Percentiles rank a stretch among this genome's conserved stretches.
Conservation (phyloP, 2,888 invertebrate genomes). For the Drosophila recens region DNA sequence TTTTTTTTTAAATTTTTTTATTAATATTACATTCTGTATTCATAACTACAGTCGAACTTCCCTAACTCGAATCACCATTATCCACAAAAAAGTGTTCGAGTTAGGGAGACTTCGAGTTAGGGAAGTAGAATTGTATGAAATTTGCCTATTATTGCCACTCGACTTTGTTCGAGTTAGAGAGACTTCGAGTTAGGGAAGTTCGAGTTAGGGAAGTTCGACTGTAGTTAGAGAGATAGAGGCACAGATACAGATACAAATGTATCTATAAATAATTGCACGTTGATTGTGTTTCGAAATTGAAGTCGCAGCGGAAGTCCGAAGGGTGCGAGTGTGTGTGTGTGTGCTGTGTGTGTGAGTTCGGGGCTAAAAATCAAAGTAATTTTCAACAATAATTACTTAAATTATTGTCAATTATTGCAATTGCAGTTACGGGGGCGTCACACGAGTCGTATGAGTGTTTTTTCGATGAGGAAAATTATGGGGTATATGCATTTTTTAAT, state of each 20-base stretch:
- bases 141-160: no score
- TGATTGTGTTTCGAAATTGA: slow-evolving; percentile 45
- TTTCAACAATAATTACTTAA: slow-evolving; percentile 68
- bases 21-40: slow-evolving; percentile 24
- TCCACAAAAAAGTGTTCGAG: no score
- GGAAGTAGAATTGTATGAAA: no score
- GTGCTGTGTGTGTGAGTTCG: neutral
- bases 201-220: no score
- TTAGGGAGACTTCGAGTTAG: no score
- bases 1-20: slow-evolving; percentile 37
- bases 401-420: slow-evolving; percentile 79
- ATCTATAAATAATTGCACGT: slow-evolving; percentile 48
- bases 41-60: no score
- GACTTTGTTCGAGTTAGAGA: no score
- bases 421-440: slow-evolving; percentile 63
- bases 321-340: neutral
- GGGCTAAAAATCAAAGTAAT: slow-evolving; percentile 67
- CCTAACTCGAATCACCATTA: no score
- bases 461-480: neutral
- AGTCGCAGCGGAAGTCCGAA: slow-evolving; percentile 42
- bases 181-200: no score
- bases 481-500: neutral
- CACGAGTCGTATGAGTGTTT: slow-evolving; percentile 43
- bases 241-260: slow-evolving; percentile 20
- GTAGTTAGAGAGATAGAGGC: neutral